A percentile compares a stretch with the other conserved stretches of the same genome.
phyloP scores from a whole-genome alignment of 2,113 vertebrate species.

The Mirounga angustirostris region DNA sequence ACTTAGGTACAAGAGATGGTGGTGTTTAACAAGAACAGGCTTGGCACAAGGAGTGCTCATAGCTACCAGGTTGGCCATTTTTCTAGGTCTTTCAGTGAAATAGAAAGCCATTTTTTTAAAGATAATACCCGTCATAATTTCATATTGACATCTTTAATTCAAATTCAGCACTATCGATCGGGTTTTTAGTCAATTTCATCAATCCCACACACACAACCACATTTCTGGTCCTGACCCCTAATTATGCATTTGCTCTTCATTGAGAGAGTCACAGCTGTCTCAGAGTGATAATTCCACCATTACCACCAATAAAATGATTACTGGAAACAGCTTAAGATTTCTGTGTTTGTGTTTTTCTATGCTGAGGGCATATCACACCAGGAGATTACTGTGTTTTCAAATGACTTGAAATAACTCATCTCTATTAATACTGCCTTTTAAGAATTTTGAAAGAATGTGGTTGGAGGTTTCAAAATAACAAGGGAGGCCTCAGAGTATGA shows the following conservation, averaged over 20 bases:
- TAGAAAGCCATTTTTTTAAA: not conserved
- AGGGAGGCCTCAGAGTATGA: not conserved
- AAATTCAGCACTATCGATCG: not conserved
- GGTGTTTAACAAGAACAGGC: rapidly evolving
- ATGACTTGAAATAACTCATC: not conserved
- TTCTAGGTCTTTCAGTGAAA: not conserved
- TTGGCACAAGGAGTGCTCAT: rapidly evolving
- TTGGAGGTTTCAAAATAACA: not conserved
- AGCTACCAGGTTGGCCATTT: not conserved
- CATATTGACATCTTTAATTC: not conserved
- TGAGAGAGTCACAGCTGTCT: not conserved
- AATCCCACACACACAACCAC: not conserved
- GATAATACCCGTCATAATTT: not conserved
- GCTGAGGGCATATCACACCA: not conserved
- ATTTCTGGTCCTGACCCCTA: not conserved
- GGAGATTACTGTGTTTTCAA: not conserved
- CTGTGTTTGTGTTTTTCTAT: not conserved
- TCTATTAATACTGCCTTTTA: not conserved
- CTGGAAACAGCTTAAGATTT: not conserved
- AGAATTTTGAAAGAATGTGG: not conserved
- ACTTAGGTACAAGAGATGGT: rapidly evolving
- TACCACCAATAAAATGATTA: rapidly evolving
- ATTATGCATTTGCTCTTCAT: not conserved
- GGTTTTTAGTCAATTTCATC: not conserved
- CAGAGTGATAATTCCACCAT: no score